A percentile compares a stretch with the other conserved stretches of the same genome.
phyloP scores from a whole-genome alignment of 2,888 invertebrate species.

The Agrochola lychnidis region DNA sequence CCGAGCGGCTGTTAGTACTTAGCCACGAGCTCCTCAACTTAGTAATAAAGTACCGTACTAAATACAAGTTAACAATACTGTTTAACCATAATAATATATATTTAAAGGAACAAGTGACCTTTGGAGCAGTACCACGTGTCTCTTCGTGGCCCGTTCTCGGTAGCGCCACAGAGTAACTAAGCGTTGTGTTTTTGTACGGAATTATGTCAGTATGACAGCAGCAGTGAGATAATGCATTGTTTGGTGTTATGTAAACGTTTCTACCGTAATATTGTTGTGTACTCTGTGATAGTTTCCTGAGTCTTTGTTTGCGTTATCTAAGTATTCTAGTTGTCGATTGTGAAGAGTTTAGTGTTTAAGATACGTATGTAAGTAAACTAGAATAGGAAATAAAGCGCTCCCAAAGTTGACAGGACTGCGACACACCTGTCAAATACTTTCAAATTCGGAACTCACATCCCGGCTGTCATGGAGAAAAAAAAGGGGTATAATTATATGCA shows the following conservation, averaged over 20 bases:
- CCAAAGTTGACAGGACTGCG: too few species aligned
- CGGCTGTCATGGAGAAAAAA: too few species aligned
- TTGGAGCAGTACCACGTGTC: slow-evolving; percentile 45
- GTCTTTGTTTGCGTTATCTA: slow-evolving; percentile 49
- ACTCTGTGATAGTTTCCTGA: slow-evolving; percentile 42
- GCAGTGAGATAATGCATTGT: slow-evolving; percentile 54
- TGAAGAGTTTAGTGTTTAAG: slow-evolving; percentile 1
- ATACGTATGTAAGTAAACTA: background rate
- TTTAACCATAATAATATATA: background rate
- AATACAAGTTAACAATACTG: slow-evolving; percentile 9
- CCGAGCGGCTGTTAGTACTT: too few species aligned
- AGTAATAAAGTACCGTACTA: background rate
- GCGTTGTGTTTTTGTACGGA: slow-evolving; percentile 28
- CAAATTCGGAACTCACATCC: too few species aligned
- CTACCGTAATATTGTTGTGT: slow-evolving; percentile 32
- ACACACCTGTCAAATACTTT: too few species aligned
- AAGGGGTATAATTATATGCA: too few species aligned
- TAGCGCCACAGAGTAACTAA: slow-evolving; percentile 45
- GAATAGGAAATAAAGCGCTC: background rate
- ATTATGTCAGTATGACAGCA: slow-evolving; percentile 53
- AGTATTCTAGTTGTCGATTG: slow-evolving; percentile 13
- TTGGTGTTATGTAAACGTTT: slow-evolving; percentile 30
- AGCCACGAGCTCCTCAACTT: too few species aligned
- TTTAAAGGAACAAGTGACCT: slow-evolving; percentile 51
- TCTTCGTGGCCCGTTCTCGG: slow-evolving; percentile 25